Evolutionary conservation across 2,797 vertebrate genomes (phyloP), one percentile per base, ranked within the genome.

Genomic region (Molossus molossus): DNA sequence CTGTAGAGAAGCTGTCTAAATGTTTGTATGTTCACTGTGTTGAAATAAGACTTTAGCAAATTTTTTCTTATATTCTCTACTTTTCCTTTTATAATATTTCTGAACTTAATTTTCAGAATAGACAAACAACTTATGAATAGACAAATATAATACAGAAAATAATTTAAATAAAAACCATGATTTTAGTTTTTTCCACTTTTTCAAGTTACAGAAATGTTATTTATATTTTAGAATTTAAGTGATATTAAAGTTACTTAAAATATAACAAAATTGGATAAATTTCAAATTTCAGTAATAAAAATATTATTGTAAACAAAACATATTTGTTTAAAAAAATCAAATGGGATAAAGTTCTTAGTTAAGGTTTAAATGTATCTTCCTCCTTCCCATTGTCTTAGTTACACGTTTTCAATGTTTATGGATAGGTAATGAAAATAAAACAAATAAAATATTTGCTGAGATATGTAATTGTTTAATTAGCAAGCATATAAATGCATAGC

Each of bases 231-330:
- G 9, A 88, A 81, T 62, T 70, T 25, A 79, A 62, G 1, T 73
- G 11, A 53, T 0, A 50, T 50, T 14, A 23, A 81, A 37, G 65
- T n/a, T 65, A 20, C 57, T 69, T 53, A 57, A 94, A 75, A 75
- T 60, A 58, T 33, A 6, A 25, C 33, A 64, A 76, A 76, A 48
- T 5, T 53, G 1, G 15, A 48, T 5, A 92, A 33, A n/a, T 37
- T 70, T 94, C 48, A 76, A 81, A 85, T 64, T 76, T 64, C 21
- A 37, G 9, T 77, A 48, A 72, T 15, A 9, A 92, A 89, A 79
- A 62, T 86, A 62, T 27, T 85, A 58, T 20, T 65, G 6, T 69
- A 48, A 89, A 23, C 21, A 75, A 27, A 50, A 5, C 23, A 37
- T 45, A 45, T n/a, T 58, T 80, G n/a, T 73, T 79, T 5, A 48